These are phyloP conservation scores for Solea solea DNA, from an alignment of 2,113 vertebrate species.

Conservation along the genomic window DNA sequence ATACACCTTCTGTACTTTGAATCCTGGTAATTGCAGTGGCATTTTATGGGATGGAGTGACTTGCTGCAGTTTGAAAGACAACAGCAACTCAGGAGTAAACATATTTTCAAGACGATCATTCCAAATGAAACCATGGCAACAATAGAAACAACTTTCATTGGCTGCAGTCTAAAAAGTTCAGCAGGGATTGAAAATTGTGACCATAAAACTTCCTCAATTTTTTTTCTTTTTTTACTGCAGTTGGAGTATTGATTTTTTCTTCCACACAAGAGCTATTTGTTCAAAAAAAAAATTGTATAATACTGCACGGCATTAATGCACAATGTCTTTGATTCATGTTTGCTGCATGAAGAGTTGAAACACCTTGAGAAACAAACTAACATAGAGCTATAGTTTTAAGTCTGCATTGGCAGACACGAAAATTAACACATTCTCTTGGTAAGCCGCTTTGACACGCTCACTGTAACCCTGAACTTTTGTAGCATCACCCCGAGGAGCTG, in stretches of 20 bases:
- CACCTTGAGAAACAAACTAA: not conserved
- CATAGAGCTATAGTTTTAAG: not conserved
- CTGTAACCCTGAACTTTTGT: not conserved
- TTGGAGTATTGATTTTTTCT: no score
- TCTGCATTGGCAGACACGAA: not conserved
- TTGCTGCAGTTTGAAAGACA: not conserved
- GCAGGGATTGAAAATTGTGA: not conserved
- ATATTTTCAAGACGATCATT: slow-evolving; percentile 13
- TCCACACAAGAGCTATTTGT: no score
- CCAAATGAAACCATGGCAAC: slow-evolving; percentile 13
- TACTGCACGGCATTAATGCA: not conserved
- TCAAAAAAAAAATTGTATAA: no score
- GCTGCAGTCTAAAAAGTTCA: not conserved
- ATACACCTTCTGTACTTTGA: not conserved
- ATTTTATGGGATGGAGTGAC: not conserved
- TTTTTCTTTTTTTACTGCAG: no score
- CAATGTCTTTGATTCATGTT: not conserved
- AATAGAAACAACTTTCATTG: not conserved
- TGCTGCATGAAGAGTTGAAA: not conserved
- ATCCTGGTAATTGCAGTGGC: not conserved
- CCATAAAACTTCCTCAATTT: not conserved
- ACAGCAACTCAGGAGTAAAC: not conserved
- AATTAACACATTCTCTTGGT: not conserved
- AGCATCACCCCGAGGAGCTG: not conserved
- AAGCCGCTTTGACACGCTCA: not conserved